Evolutionary conservation across 2,113 vertebrate genomes (phyloP).

Genomic region (Pseudolaguvia tuberculata): DNA sequence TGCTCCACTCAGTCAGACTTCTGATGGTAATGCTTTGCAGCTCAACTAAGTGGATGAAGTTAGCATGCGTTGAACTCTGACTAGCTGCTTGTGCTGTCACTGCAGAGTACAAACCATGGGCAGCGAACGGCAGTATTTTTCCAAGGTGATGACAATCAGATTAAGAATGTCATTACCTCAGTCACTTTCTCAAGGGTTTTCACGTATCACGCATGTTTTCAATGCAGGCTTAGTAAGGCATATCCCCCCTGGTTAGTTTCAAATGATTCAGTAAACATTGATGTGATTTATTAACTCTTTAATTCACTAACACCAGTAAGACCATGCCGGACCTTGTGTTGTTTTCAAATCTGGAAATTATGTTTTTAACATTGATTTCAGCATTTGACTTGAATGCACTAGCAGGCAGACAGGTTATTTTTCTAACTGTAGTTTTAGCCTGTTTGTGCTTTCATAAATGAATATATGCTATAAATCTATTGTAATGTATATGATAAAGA

Average conservation of each 20-base stretch:
- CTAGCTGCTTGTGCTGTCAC: constrained; percentile 52
- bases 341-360: constrained; percentile 66
- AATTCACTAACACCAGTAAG: constrained; percentile 53
- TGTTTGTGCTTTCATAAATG: constrained; percentile 80
- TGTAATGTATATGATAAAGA: constrained; percentile 83
- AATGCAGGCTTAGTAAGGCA: constrained; percentile 71
- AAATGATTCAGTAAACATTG: constrained; percentile 35
- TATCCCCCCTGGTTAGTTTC: constrained; percentile 56
- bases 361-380: constrained; percentile 64
- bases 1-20: constrained; percentile 40
- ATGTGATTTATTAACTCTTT: constrained; percentile 54
- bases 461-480: constrained; percentile 87
- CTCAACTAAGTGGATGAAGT: constrained; percentile 10
- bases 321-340: constrained; percentile 55
- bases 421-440: constrained; percentile 79
- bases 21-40: constrained; percentile 17
- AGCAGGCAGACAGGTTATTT: constrained; percentile 88
- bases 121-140: constrained; percentile 53
- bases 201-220: constrained; percentile 83
- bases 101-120: constrained; percentile 56
- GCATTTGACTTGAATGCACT: constrained; percentile 83
- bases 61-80: constrained; percentile 44
- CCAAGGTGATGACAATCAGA: constrained; percentile 83
- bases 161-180: constrained; percentile 84
- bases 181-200: constrained; percentile 71